Conservation (phyloP, 1,140 invertebrate genomes). For the Bombus polaris region DNA sequence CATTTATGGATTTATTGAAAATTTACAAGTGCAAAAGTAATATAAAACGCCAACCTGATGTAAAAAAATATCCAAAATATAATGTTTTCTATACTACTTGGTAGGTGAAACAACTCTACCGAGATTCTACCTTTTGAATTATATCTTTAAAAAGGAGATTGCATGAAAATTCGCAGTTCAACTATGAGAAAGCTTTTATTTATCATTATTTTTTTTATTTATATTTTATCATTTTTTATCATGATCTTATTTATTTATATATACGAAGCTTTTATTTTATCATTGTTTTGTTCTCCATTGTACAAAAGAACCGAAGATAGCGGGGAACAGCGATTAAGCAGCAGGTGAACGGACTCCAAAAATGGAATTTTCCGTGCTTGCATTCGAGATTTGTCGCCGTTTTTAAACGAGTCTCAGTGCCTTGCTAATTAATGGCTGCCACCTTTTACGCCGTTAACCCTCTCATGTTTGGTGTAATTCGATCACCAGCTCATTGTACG, state of each 20-base stretch:
- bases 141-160: neutral
- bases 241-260: too few species aligned
- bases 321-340: too few species aligned
- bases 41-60: too few species aligned
- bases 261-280: neutral
- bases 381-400: neutral
- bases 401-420: neutral
- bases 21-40: neutral
- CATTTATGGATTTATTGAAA: neutral
- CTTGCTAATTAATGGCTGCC: neutral
- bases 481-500: neutral
- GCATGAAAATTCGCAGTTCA: neutral
- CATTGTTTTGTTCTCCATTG: neutral
- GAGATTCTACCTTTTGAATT: neutral
- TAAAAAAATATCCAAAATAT: neutral
- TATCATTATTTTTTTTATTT: too few species aligned
- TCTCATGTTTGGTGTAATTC: neutral
- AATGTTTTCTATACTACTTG: neutral
- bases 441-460: neutral
- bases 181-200: too few species aligned
- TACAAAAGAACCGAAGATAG: too few species aligned
- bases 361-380: neutral
- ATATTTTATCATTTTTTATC: too few species aligned
- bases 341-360: neutral
- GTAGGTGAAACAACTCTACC: neutral